Conservation (phyloP, 2,797 vertebrate species). For the Ctenopoma kingsleyae region DNA sequence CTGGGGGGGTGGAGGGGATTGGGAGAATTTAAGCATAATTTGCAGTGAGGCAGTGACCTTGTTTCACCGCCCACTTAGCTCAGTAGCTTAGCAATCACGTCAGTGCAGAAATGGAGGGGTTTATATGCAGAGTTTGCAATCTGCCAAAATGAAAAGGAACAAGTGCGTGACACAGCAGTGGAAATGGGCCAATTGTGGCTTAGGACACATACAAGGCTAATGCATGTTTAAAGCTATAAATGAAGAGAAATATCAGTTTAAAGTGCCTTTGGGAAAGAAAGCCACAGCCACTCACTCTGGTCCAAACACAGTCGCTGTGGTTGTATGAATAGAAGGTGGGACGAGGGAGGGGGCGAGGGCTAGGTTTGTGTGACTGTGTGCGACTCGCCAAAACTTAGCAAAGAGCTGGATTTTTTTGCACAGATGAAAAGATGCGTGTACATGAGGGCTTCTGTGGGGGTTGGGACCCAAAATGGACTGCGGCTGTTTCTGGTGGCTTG, state of each 20-base stretch:
- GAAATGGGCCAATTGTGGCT: slow-evolving; percentile 63
- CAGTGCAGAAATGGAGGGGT: slow-evolving; percentile 37
- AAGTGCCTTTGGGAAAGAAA: slow-evolving; percentile 39
- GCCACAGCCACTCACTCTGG: slow-evolving; percentile 16
- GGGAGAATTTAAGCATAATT: slow-evolving; percentile 59
- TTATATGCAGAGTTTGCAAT: slow-evolving; percentile 54
- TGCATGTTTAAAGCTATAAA: slow-evolving; percentile 43
- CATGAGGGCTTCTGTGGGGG: slow-evolving; percentile 44
- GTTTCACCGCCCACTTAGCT: slow-evolving; percentile 59
- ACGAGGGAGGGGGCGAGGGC: slow-evolving; percentile 26
- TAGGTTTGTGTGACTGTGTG: slow-evolving; percentile 27
- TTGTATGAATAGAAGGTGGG: slow-evolving; percentile 46
- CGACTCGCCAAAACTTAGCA: slow-evolving; percentile 35
- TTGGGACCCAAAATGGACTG: slow-evolving; percentile 67
- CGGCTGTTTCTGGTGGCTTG: slow-evolving; percentile 68
- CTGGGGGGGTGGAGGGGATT: slow-evolving; percentile 23
- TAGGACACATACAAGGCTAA: slow-evolving; percentile 43
- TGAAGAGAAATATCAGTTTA: slow-evolving; percentile 30
- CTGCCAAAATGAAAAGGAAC: slow-evolving; percentile 51
- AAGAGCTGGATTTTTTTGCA: slow-evolving; percentile 44
- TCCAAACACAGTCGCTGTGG: slow-evolving; percentile 26
- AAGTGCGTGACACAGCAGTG: slow-evolving; percentile 64
- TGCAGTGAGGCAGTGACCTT: slow-evolving; percentile 60
- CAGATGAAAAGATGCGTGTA: slow-evolving; percentile 55
- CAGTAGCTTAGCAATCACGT: slow-evolving; percentile 70